Percentiles rank a stretch among this genome's conserved stretches.
Evolutionary conservation across 2,113 vertebrate species (phyloP).

Genomic region (Psilopsiagon aurifrons): DNA sequence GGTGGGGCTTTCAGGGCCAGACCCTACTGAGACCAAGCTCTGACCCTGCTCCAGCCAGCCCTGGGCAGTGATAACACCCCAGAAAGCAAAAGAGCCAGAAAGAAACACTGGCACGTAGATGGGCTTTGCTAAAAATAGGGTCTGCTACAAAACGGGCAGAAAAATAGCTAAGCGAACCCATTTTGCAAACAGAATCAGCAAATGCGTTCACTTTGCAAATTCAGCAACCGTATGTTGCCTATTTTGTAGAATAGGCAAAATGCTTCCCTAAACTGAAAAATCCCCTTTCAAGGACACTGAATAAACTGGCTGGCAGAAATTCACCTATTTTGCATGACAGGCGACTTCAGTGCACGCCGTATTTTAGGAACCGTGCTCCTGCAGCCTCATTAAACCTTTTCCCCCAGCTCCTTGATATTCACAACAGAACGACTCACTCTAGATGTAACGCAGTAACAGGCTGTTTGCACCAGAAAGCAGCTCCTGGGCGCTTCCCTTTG

Average conservation of each 20-base stretch:
- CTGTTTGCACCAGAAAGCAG: background rate
- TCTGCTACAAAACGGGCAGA: constrained; percentile 58
- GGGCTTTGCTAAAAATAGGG: constrained; percentile 63
- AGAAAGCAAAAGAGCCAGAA: constrained; percentile 20
- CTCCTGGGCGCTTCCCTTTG: background rate
- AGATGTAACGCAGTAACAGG: background rate
- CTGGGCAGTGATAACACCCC: background rate
- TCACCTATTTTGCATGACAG: constrained; percentile 63
- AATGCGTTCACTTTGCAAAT: constrained; percentile 65
- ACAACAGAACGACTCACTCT: background rate
- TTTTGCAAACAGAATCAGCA: constrained; percentile 68
- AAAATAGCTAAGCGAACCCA: constrained; percentile 64
- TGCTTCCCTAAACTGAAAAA: constrained; percentile 68
- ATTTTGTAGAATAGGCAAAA: constrained; percentile 66
- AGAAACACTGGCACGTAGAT: background rate
- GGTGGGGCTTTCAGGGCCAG: background rate
- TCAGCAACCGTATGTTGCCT: constrained; percentile 66
- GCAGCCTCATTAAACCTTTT: constrained; percentile 25
- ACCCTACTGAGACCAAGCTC: background rate
- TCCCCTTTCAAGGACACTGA: constrained; percentile 69
- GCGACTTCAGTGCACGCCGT: background rate
- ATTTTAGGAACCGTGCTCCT: constrained; percentile 21
- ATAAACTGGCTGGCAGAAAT: constrained; percentile 58
- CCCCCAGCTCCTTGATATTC: constrained; percentile 30
- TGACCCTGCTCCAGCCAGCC: constrained; percentile 14